Evolutionary conservation across 2,113 vertebrate genomes (phyloP), one percentile per base, ranked within the genome.

Genomic region (Tympanuchus pallidicinctus): DNA sequence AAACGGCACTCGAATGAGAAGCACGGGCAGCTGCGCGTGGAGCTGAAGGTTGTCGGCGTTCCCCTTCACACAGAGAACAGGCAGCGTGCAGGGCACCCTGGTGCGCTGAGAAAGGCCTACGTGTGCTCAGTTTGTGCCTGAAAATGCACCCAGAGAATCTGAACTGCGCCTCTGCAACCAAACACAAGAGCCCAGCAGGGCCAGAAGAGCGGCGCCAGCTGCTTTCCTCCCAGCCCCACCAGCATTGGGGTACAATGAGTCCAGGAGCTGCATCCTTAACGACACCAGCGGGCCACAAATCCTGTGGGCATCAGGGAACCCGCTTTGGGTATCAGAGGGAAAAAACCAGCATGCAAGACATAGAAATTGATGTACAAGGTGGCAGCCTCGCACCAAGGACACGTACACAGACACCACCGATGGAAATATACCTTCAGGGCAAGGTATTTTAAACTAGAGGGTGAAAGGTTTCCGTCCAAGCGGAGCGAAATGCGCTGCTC

Each of bases 361-460:
- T 60, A 88, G 32, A 94, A 70, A 86, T 45, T 60, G 72, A 72
- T 22, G 60, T 70, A 92, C 74, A 72, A 75, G 72, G 82, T 7
- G 42, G 90, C 21, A 71, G 86, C 59, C 75, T 94, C 74, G 64
- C 82, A 95, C 18, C 82, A 91, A 89, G 90, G 91, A 96, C 88
- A 94, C 86, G 89, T 34, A 96, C 93, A 95, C 91, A 83, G 30
- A 90, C 61, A 94, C 72, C 89, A 90, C 38, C 93, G 72, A 93
- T 4, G 6, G n/a, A 76, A 81, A 85, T 85, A 89, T 91, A 97
- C 92, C 97, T 97, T 96, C 27, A 59, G 76, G 20, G 83, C 92
- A 92, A 97, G 95, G 94, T 75, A 96, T 71, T 93, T 86, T 95
- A 96, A 96, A 95, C 84, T 96, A 94, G 94, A 93, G 96, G 88